Percentiles rank a stretch among this genome's conserved stretches.
Evolutionary conservation across 1,140 invertebrate genomes (phyloP).

Genomic region (Copidosoma floridanum): DNA sequence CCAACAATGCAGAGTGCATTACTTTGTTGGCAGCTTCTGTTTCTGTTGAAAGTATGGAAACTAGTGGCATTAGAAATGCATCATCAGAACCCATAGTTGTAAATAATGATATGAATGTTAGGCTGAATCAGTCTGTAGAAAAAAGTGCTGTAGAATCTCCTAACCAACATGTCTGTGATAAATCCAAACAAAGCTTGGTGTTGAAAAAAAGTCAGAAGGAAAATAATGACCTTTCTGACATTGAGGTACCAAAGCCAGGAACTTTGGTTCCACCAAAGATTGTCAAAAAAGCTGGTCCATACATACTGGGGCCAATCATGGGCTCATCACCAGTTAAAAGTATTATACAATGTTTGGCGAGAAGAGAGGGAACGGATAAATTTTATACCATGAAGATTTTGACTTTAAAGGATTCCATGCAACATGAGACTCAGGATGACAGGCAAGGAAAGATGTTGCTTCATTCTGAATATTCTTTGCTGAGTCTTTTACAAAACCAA

Average conservation of each 20-base stretch:
- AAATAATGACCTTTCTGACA: too few relatives aligned
- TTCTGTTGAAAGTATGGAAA: neutral
- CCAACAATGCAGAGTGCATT: too few relatives aligned
- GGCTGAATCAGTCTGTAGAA: neutral
- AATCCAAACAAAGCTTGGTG: too few relatives aligned
- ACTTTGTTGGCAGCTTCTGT: neutral
- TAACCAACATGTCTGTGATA: too few relatives aligned
- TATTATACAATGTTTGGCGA: slow-evolving; percentile 76
- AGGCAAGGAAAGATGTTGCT: slow-evolving; percentile 79
- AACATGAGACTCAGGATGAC: slow-evolving; percentile 73
- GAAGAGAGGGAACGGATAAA: slow-evolving; percentile 71
- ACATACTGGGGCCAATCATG: slow-evolving; percentile 70
- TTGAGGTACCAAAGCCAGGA: slow-evolving; percentile 37
- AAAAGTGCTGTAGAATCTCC: neutral
- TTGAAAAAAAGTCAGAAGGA: neutral
- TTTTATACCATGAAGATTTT: slow-evolving; percentile 77
- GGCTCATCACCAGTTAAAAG: slow-evolving; percentile 76
- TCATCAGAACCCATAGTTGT: neutral
- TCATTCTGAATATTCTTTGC: slow-evolving; percentile 77
- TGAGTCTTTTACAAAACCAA: slow-evolving; percentile 70
- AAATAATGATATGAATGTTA: neutral
- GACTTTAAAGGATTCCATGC: slow-evolving; percentile 57
- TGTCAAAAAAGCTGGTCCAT: slow-evolving; percentile 67
- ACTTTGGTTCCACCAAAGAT: slow-evolving; percentile 42
- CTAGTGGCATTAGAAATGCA: neutral